Evolutionary conservation across 1,140 invertebrate species (phyloP).

Genomic region (Amyelois transitella): DNA sequence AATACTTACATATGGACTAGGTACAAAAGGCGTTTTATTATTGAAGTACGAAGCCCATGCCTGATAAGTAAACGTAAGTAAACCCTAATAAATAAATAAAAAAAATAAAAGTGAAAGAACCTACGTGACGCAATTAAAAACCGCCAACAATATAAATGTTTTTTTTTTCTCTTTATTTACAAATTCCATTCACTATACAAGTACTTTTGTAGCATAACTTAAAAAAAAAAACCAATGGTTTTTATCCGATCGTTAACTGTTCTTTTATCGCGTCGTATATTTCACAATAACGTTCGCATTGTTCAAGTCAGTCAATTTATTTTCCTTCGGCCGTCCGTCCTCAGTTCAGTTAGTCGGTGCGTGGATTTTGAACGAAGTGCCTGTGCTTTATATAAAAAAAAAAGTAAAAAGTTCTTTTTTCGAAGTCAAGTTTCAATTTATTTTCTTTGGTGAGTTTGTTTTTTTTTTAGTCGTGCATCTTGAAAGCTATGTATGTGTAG

Average conservation of each 20-base stretch:
- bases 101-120: too few relatives aligned
- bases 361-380: background rate
- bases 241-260: background rate
- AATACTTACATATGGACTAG: too few relatives aligned
- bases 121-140: too few relatives aligned
- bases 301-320: background rate
- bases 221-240: background rate
- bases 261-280: background rate
- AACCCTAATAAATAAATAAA: too few relatives aligned
- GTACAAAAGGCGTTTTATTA: too few relatives aligned
- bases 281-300: background rate
- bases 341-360: background rate
- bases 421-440: background rate
- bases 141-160: too few relatives aligned
- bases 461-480: background rate
- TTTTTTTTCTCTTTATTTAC: too few relatives aligned
- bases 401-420: background rate
- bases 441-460: background rate
- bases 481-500: background rate
- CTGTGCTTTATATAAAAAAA: background rate
- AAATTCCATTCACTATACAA: too few relatives aligned
- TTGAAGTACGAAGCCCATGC: too few relatives aligned
- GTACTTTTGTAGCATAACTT: too few relatives aligned
- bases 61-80: too few relatives aligned
- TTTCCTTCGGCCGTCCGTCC: background rate